These are phyloP conservation scores for Rhinogobius similis DNA, from an alignment of 2,113 vertebrate genomes.

Conservation along the genomic window DNA sequence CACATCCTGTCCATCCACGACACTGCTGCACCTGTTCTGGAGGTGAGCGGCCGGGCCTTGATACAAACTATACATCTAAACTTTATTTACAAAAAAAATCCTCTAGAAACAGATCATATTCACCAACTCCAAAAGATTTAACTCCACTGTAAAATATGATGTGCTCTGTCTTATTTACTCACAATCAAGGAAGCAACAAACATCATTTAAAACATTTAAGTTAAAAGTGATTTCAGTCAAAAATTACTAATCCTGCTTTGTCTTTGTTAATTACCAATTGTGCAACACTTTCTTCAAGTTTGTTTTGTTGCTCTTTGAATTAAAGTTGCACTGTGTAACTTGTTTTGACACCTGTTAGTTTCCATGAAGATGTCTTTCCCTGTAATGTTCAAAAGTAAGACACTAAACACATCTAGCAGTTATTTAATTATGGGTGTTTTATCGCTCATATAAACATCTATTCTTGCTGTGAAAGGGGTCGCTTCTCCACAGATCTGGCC, in stretches of 20 bases:
- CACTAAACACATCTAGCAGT: background rate
- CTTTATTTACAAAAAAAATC: no score
- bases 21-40: slow-evolving; percentile 85
- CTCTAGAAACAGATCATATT: no score
- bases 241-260: no score
- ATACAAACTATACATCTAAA: background rate
- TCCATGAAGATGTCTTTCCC: background rate
- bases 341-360: background rate
- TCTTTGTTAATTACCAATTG: no score
- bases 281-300: background rate
- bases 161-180: no score
- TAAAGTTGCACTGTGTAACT: background rate
- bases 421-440: background rate
- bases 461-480: no score
- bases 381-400: no score
- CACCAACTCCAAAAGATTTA: background rate
- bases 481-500: no score
- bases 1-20: slow-evolving; percentile 93
- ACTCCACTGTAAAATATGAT: background rate
- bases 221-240: no score
- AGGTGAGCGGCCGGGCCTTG: slow-evolving; percentile 87
- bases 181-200: no score
- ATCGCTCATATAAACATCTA: background rate
- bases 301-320: background rate
- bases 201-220: no score